Base-by-base conservation (phyloP, 2,888 invertebrate genomes). In the Ernsta delagoae region DNA sequence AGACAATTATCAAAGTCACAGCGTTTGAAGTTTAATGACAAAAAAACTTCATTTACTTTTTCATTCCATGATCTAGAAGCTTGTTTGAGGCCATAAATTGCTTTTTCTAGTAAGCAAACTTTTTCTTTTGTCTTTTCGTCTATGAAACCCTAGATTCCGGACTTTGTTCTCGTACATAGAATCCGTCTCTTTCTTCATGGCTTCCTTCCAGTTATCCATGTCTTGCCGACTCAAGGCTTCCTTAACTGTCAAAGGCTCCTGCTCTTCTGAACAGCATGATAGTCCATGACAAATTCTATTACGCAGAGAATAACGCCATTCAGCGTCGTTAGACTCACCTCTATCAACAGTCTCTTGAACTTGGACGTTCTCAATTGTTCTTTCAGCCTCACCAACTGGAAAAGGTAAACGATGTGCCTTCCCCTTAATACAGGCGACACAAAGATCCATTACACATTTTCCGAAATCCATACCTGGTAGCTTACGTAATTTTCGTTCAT, bases 401-500 rank as follows among this genome's bases (percentile, higher is more conserved):
- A 59, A 59, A 59, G 57, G 36, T 39, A 59, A 59, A 59, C 57
- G 36, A 59, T 59, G 36, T 59, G 57, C 36, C 57, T 12, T 59
- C 50, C 39, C 57, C n/a, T 36, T 59, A 59, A 59, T 59, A 39
- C 57, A 59, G 8, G 36, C n/a, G 39, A 34, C 57, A 59, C 36
- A 59, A 12, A n/a, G 34, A 5, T 57, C 57, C 36, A 57, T 57
- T 31, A 57, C 36, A n/a, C 34, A 36, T 24, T 36, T 57, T n/a
- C 57, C 57, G 39, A 36, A 57, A 34, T 57, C 57, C 36, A 57
- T 57, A 34, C 57, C 57, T 12, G 57, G 57, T 36, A 57, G 57
- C 34, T 57, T 57, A 57, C 34, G 31, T 57, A 57, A 57, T 36
- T 34, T 36, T 1, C 57, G 57, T 12, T 57, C 57, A 36, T 57